A percentile compares a stretch with the other conserved stretches of the same genome.
Evolutionary conservation across 2,888 invertebrate genomes (phyloP).

Genomic region (Campoletis raptor): DNA sequence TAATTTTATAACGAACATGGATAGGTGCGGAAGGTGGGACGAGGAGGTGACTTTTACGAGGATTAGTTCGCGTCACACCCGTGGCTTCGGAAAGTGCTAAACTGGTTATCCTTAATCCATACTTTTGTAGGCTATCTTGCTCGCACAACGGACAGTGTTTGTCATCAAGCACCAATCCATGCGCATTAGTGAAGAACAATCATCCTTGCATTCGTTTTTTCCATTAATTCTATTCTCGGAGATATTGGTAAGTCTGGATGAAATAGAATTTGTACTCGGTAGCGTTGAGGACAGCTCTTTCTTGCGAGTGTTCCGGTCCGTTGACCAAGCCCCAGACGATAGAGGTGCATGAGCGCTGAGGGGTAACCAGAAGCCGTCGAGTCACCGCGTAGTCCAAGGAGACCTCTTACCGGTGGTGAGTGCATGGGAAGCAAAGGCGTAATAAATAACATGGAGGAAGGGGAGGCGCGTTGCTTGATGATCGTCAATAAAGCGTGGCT

Average conservation of each 20-base stretch:
- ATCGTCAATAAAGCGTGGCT: conserved; percentile 73
- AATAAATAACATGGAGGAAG: conserved; percentile 70
- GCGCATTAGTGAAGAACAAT: background rate
- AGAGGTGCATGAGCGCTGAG: conserved; percentile 28
- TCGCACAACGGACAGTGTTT: background rate
- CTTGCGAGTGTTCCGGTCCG: conserved; percentile 50
- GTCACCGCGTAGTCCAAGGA: conserved; percentile 52
- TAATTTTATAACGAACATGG: conserved; percentile 40
- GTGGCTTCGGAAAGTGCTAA: conserved; percentile 51
- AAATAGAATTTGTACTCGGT: conserved; percentile 26
- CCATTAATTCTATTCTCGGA: background rate
- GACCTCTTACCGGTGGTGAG: conserved; percentile 45
- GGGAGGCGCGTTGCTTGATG: conserved; percentile 69
- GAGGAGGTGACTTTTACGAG: conserved; percentile 42
- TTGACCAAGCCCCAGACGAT: conserved; percentile 45
- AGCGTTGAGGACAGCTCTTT: conserved; percentile 52
- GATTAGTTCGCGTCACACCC: conserved; percentile 53
- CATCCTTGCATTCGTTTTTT: background rate
- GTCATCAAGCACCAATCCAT: background rate
- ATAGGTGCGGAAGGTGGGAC: conserved; percentile 8
- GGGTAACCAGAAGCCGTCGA: conserved; percentile 51
- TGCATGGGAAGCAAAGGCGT: conserved; percentile 63
- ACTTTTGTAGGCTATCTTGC: conserved; percentile 27
- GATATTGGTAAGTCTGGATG: conserved; percentile 23
- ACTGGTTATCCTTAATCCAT: conserved; percentile 58